Percentiles rank a stretch among this genome's conserved stretches.
phyloP scores from a whole-genome alignment of 2,888 invertebrate species.

The Ferrisia virgata region DNA sequence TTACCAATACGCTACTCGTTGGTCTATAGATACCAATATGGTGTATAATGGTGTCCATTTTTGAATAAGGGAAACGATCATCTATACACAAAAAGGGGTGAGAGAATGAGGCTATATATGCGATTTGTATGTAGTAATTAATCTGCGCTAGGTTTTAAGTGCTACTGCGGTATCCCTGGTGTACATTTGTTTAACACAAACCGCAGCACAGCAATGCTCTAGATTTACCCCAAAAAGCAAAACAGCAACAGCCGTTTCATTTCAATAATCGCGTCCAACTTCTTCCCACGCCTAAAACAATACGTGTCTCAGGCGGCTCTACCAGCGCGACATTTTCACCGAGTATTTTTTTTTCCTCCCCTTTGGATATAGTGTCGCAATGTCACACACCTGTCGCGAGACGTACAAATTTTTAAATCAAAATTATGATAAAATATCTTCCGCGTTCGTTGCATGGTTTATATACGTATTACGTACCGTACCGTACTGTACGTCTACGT shows the following conservation, averaged over 20 bases:
- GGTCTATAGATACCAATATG: no score
- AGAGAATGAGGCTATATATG: not conserved
- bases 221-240: not conserved
- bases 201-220: not conserved
- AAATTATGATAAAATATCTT: not conserved
- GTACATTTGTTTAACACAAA: not conserved
- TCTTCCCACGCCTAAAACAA: conserved; percentile 3
- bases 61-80: not conserved
- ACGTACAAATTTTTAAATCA: not conserved
- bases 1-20: not conserved
- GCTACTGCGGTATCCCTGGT: not conserved
- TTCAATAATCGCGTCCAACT: not conserved
- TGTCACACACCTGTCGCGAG: conserved; percentile 7
- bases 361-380: not conserved
- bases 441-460: not conserved
- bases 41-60: not conserved
- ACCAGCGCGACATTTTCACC: not conserved
- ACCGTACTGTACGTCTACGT: no score
- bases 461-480: no score
- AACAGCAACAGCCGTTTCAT: not conserved
- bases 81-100: not conserved
- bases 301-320: not conserved
- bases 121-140: conserved; percentile 10
- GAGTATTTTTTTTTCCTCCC: not conserved
- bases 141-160: not conserved